Base-by-base conservation (phyloP, 2,113 vertebrate genomes). In the Acinonyx jubatus region DNA sequence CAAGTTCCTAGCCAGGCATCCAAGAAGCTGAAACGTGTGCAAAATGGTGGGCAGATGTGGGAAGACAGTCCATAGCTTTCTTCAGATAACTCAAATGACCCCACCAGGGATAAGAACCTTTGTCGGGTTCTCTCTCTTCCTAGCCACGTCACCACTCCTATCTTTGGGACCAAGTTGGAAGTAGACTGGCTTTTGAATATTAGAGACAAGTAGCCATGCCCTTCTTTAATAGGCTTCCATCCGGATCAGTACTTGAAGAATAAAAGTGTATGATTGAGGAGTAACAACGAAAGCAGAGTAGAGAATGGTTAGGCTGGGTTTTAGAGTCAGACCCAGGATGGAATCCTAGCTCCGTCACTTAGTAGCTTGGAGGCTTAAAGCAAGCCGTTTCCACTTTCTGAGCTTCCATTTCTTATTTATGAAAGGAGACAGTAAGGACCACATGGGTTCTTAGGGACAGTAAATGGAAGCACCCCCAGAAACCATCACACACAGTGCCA, bases 241-340 rank as follows among this genome's bases (percentile, higher is more conserved):
- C 73, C 61, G 45, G 94, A 73, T 94, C 36, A 86, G 16, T 91
- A 83, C 48, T 69, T 95, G 27, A 66, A 80, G 90, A 80, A 57
- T 31, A 19, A 83, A 73, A 87, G 41, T 36, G 5, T 29, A 1
- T 45, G 38, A 27, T 36, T 36, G 57, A 78, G 19, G 66, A 78
- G 18, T 69, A n/a, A 38, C 52, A 50, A 66, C 69, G 83, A 86
- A 94, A 36, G 79, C 57, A 63, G 25, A 29, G 3, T 12, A 50
- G 10, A 16, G 38, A 73, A 38, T 55, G 45, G 31, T 50, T 71
- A 71, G 57, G 41, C 6, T 73, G 19, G 29, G 41, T 41, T 83
- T 89, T 76, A 65, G 93, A 57, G 31, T 76, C 33, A 63, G 19
- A 23, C n/a, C 79, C 1, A 33, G 48, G 23, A 12, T 68, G 18